These are phyloP conservation scores for Cosmia pyralina DNA, from an alignment of 2,888 invertebrate genomes.

Conservation along the genomic window DNA sequence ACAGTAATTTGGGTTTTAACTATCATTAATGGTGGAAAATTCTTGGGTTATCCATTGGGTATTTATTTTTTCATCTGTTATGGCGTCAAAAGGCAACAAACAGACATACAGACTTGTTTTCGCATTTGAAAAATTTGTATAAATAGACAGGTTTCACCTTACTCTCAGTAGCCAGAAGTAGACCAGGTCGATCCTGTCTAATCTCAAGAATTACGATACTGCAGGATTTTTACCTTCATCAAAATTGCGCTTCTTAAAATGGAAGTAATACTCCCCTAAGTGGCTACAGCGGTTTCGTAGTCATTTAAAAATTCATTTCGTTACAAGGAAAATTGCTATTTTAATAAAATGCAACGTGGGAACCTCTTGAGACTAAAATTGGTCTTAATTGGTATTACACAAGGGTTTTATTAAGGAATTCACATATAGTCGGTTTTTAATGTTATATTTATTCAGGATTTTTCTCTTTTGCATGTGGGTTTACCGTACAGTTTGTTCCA, in stretches of 20 bases:
- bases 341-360: constrained; percentile 54
- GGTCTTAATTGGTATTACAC: constrained; percentile 10
- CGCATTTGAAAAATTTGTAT: background rate
- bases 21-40: too few species aligned
- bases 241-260: constrained; percentile 50
- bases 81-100: too few species aligned
- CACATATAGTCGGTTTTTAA: background rate
- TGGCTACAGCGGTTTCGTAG: constrained; percentile 49
- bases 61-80: too few species aligned
- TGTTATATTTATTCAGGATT: background rate
- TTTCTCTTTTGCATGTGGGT: background rate
- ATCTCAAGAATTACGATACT: constrained; percentile 38
- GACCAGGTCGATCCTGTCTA: constrained; percentile 23
- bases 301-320: constrained; percentile 60
- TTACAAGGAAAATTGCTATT: constrained; percentile 54
- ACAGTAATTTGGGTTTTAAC: too few species aligned
- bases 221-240: constrained; percentile 31
- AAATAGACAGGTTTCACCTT: background rate
- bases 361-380: constrained; percentile 26
- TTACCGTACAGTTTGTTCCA: background rate
- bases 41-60: too few species aligned
- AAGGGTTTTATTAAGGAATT: constrained; percentile 2
- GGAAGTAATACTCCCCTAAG: constrained; percentile 45
- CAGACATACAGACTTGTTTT: too few species aligned
- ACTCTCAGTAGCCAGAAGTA: constrained; percentile 1